Base-by-base conservation (phyloP, 2,113 vertebrate genomes). In the Clarias magur region DNA sequence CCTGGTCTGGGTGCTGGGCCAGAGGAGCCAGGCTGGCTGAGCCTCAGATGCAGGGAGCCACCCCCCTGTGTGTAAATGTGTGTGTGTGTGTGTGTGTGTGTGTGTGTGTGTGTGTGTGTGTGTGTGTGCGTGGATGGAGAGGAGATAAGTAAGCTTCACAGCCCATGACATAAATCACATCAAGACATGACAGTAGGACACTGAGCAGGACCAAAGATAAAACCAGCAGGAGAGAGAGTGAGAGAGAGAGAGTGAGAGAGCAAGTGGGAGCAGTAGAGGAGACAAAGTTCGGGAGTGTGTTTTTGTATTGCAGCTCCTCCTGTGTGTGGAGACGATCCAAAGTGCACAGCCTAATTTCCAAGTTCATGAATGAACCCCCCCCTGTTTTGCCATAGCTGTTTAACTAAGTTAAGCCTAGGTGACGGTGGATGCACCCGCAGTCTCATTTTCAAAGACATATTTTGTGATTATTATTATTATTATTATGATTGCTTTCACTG, bases 201-300 rank as follows among this genome's bases (percentile, higher is more conserved):
- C 93, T 97, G 95, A 97, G 94, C 97, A 97, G 96, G 95, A 94
- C 95, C 92, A 59, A 95, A 94, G 96, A 97, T 97, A 97, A 96
- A 94, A 90, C 90, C 91, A 93, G 92, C 91, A 92, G 92, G 93
- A 94, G 76, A 85, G 78, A 54, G 76, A 27, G 54, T 60, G 80
- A 57, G 76, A 76, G 25, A 60, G 42, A 85, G 27, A 4, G 78
- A 42, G 82, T 80, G 84, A 78, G 84, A 59, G 67, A 83, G n/a
- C 15, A 34, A 78, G 54, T 38, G 76, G 30, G 76, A 57, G 54
- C 53, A 56, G 75, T 17, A 25, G 38, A 25, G 19, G 72, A 75
- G 72, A 75, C 72, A 53, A 48, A 86, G 56, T 30, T 83, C 57
- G 72, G 83, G 78, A 87, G 86, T 38, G 79, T 83, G 70, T 85